These are phyloP conservation scores for Ptilorrhoa leucosticta DNA, from an alignment of 2,113 vertebrate species.

Conservation along the genomic window DNA sequence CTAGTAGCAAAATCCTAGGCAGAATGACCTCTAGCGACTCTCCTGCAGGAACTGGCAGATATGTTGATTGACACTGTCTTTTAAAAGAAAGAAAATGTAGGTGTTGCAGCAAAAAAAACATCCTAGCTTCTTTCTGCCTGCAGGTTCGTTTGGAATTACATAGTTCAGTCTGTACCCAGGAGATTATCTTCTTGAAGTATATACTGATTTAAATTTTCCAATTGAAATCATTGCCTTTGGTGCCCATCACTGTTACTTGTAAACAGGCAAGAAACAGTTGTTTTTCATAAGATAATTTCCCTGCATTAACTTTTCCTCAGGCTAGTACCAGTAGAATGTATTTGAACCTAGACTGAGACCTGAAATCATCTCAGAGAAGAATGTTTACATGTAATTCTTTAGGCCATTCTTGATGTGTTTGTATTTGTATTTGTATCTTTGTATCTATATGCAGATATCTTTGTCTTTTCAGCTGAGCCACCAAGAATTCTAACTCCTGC, in stretches of 20 bases:
- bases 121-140: background rate
- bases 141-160: background rate
- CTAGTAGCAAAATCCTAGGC: background rate
- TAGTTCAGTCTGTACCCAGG: background rate
- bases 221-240: background rate
- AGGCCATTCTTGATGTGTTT: background rate
- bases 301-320: background rate
- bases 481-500: conserved; percentile 87
- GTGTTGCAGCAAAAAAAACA: background rate
- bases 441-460: background rate
- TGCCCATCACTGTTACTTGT: background rate
- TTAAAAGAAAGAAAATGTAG: background rate
- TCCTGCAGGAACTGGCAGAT: background rate
- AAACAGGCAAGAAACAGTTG: background rate
- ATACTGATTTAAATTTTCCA: background rate
- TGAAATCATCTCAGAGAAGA: background rate
- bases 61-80: background rate
- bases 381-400: background rate
- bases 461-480: conserved; percentile 82
- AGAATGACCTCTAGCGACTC: background rate
- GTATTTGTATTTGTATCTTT: background rate
- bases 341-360: background rate
- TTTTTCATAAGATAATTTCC: background rate
- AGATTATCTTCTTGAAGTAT: background rate
- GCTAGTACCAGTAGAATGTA: background rate